Evolutionary conservation across 2,113 vertebrate species (phyloP).

Genomic region (Mesoclemmys tuberculata): DNA sequence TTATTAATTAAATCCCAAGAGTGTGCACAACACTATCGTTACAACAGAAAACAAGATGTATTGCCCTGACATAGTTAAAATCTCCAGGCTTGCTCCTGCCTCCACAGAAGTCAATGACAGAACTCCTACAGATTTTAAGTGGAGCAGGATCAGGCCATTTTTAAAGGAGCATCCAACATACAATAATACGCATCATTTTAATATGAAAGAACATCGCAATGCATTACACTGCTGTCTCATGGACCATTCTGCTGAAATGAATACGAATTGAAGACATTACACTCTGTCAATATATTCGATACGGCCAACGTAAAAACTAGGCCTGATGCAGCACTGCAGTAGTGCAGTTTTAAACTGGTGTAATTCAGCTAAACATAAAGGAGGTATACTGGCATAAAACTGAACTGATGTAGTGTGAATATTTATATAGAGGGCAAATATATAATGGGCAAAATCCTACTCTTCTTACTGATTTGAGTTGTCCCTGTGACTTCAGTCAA

Average conservation of each 20-base stretch:
- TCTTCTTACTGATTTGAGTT: neutral
- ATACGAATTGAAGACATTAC: neutral
- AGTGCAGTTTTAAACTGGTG: neutral
- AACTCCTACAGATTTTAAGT: conserved; percentile 49
- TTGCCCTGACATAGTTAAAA: conserved; percentile 53
- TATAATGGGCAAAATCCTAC: accelerated
- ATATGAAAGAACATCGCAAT: neutral
- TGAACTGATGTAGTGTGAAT: neutral
- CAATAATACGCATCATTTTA: neutral
- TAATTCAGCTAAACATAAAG: conserved; percentile 6
- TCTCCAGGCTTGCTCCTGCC: conserved; percentile 31
- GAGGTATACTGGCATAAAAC: neutral
- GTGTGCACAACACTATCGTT: conserved; percentile 51
- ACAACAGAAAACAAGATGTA: conserved; percentile 61
- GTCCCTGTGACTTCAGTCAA: neutral
- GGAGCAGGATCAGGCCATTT: conserved; percentile 35
- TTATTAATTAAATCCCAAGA: neutral
- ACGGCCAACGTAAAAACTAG: neutral
- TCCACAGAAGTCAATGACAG: conserved; percentile 23
- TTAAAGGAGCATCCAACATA: conserved; percentile 41
- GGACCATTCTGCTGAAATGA: neutral
- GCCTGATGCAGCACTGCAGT: neutral
- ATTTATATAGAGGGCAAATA: neutral
- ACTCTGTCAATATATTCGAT: neutral
- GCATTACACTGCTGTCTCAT: accelerated